These are phyloP conservation scores for Eupeodes latifasciatus DNA, from an alignment of 2,888 invertebrate genomes.

Conservation along the genomic window DNA sequence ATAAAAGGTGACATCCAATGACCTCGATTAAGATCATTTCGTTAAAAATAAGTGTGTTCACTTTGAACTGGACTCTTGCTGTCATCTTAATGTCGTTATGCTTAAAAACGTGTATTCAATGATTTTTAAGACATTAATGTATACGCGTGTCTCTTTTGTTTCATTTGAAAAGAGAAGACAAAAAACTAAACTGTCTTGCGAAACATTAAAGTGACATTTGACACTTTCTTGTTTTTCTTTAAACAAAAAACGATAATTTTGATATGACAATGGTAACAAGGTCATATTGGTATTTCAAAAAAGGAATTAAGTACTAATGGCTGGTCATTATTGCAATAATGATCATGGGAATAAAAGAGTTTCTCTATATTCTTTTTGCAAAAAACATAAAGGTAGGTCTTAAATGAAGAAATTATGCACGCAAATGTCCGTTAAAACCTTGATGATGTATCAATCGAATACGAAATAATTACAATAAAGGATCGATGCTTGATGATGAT, in stretches of 20 bases:
- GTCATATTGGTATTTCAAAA: conserved; percentile 27
- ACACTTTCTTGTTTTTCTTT: conserved; percentile 40
- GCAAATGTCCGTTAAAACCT: too few species aligned
- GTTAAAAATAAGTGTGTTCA: conserved; percentile 33
- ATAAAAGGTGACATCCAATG: conserved; percentile 34
- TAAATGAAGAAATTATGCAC: background rate
- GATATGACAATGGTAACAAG: conserved; percentile 54
- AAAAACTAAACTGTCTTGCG: background rate
- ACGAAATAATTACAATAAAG: too few species aligned
- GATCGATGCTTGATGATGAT: too few species aligned
- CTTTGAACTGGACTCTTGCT: conserved; percentile 52
- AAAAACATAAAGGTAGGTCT: background rate
- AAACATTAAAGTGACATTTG: conserved; percentile 39
- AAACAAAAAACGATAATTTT: background rate
- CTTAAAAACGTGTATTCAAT: conserved; percentile 37
- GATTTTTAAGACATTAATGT: background rate
- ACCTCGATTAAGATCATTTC: conserved; percentile 57
- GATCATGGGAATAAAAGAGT: conserved; percentile 49
- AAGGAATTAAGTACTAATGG: conserved; percentile 29
- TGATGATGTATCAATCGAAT: too few species aligned
- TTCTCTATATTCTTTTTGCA: background rate
- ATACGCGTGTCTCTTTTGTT: conserved; percentile 56
- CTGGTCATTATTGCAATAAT: conserved; percentile 49
- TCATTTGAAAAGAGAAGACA: background rate
- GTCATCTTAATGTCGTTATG: conserved; percentile 65